Percentiles rank a stretch among this genome's conserved stretches.
Conservation (phyloP, 2,797 vertebrate species). For the Calcarius lapponicus region DNA sequence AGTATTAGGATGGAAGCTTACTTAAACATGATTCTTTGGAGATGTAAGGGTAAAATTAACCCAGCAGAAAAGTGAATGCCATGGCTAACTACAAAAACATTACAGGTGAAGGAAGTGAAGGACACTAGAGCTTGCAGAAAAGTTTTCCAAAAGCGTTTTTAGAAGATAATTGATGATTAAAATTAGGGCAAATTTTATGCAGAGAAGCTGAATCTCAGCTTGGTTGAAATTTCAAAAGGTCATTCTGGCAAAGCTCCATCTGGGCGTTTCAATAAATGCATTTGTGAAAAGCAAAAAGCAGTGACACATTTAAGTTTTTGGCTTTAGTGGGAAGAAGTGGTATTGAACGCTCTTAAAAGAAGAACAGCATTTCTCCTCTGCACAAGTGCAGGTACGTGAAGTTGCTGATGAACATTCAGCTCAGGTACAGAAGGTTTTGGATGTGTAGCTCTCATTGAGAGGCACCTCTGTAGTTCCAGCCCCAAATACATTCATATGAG, state of each 20-base stretch:
- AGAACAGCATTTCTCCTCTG: neutral
- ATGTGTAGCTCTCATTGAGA: neutral
- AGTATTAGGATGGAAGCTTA: neutral
- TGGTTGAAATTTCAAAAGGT: neutral
- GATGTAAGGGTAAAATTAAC: neutral
- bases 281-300: neutral
- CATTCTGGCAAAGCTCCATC: neutral
- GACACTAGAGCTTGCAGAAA: neutral
- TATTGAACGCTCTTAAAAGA: neutral
- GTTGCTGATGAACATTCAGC: neutral
- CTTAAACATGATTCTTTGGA: neutral
- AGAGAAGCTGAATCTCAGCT: neutral
- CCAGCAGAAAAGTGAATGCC: neutral
- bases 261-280: neutral
- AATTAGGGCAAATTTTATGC: neutral
- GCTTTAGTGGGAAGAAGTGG: neutral
- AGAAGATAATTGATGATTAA: neutral
- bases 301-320: neutral
- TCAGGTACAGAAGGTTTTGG: neutral
- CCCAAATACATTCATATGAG: neutral
- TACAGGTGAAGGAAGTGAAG: neutral
- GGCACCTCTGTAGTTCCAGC: neutral
- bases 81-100: neutral
- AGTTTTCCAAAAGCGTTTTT: neutral
- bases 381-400: neutral